Evolutionary conservation across 1,140 invertebrate genomes (phyloP).

Genomic region (Maconellicoccus hirsutus): DNA sequence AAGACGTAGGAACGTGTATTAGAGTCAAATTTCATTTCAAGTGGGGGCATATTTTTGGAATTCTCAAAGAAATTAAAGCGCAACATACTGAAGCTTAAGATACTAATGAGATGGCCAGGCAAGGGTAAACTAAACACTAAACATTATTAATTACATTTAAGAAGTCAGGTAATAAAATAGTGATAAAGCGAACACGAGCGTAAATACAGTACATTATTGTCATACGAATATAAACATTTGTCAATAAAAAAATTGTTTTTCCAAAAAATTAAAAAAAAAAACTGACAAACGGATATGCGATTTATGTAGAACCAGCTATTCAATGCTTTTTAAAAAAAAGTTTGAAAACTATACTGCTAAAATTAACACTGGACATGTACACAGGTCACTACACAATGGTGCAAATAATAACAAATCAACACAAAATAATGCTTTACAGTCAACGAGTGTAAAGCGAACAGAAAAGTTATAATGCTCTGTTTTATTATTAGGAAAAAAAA

Average conservation of each 20-base stretch:
- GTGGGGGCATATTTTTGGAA: not conserved
- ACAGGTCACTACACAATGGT: constrained; percentile 21
- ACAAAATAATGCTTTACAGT: constrained; percentile 20
- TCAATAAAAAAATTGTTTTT: no score
- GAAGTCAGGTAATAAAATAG: constrained; percentile 24
- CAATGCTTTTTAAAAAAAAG: constrained; percentile 24
- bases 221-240: constrained; percentile 7
- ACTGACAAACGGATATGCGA: constrained; percentile 2
- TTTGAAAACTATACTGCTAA: constrained; percentile 26
- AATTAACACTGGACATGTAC: constrained; percentile 24
- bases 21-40: no score
- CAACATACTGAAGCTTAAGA: constrained; percentile 29
- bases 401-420: constrained; percentile 21
- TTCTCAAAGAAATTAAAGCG: constrained; percentile 12
- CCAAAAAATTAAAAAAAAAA: not conserved
- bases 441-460: constrained; percentile 18
- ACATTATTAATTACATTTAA: constrained; percentile 10
- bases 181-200: constrained; percentile 25
- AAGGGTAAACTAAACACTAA: constrained; percentile 24
- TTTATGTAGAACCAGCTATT: constrained; percentile 24
- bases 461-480: constrained; percentile 14
- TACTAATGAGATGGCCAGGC: constrained; percentile 30
- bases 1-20: no score
- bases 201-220: constrained; percentile 24
- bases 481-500: constrained; percentile 14